These are phyloP conservation scores for Laothoe populi DNA, from an alignment of 2,888 invertebrate genomes.

Conservation along the genomic window DNA sequence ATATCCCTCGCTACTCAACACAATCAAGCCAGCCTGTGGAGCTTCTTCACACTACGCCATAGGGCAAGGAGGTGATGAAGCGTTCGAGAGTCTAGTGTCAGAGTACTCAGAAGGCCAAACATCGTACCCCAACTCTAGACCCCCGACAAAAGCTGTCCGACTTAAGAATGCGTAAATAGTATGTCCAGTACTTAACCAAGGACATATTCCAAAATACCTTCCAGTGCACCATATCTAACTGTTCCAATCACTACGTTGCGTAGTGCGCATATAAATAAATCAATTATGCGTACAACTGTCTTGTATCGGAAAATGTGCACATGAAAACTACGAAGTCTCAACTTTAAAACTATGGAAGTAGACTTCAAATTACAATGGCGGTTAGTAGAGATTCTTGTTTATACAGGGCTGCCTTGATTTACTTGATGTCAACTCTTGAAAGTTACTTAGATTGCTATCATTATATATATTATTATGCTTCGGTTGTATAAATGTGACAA, in stretches of 20 bases:
- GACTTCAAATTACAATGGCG: no score
- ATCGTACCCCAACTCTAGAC: no score
- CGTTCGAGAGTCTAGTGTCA: no score
- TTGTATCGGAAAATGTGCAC: constrained; percentile 12
- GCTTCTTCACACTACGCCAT: no score
- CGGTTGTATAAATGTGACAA: not conserved
- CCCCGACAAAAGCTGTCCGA: not conserved
- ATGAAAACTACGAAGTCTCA: not conserved
- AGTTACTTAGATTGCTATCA: not conserved
- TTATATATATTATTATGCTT: no score
- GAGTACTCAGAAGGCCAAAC: no score
- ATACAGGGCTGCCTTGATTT: constrained; percentile 19
- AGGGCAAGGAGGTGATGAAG: no score
- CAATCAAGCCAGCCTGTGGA: no score
- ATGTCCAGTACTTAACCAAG: constrained; percentile 22
- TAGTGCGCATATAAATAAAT: constrained; percentile 37
- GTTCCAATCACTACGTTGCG: constrained; percentile 19
- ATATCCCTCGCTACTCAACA: no score
- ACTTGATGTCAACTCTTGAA: constrained; percentile 18
- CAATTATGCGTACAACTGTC: constrained; percentile 26
- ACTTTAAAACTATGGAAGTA: not conserved
- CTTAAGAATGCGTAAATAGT: constrained; percentile 11
- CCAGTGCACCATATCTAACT: constrained; percentile 21
- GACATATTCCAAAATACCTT: constrained; percentile 25
- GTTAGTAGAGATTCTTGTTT: constrained; percentile 11